Conservation (phyloP, 2,113 vertebrate species). For the Limanda limanda region DNA sequence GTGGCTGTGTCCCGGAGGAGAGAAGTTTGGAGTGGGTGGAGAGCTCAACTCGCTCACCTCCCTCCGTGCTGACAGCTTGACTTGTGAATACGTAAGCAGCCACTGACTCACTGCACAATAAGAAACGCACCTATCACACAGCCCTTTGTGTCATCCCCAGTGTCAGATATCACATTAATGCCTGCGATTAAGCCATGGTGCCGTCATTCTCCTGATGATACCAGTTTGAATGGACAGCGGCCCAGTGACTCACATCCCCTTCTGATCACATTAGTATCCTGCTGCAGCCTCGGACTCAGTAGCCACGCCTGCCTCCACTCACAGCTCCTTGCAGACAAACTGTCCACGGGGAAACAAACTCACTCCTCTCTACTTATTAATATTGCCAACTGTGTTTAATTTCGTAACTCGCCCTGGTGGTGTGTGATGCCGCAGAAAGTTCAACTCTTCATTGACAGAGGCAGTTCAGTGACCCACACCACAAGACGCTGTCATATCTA, state of each 20-base stretch:
- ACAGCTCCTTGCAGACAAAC: constrained; percentile 65
- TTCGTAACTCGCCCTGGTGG: constrained; percentile 48
- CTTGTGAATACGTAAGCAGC: constrained; percentile 36
- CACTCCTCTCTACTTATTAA: constrained; percentile 69
- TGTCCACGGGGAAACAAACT: constrained; percentile 68
- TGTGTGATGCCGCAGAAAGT: constrained; percentile 42
- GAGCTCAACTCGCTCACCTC: constrained; percentile 18
- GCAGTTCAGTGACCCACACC: constrained; percentile 71
- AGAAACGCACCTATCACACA: constrained; percentile 40
- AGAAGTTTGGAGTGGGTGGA: constrained; percentile 36
- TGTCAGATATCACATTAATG: constrained; percentile 64
- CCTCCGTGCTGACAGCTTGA: constrained; percentile 30
- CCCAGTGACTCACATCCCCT: constrained; percentile 51
- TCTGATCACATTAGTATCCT: constrained; percentile 68
- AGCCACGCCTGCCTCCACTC: constrained; percentile 49
- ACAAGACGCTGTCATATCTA: constrained; percentile 69
- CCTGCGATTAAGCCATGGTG: constrained; percentile 55
- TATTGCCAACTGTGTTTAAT: constrained; percentile 78
- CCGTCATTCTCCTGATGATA: constrained; percentile 43
- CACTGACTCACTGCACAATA: constrained; percentile 31
- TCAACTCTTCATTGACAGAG: constrained; percentile 51
- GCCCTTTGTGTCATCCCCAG: constrained; percentile 40
- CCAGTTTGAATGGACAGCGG: constrained; percentile 51
- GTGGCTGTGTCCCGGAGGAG: constrained; percentile 55
- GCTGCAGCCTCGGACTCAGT: constrained; percentile 38